These are phyloP conservation scores for Torymus aiolomorphi DNA, from an alignment of 2,888 invertebrate species.

Conservation along the genomic window DNA sequence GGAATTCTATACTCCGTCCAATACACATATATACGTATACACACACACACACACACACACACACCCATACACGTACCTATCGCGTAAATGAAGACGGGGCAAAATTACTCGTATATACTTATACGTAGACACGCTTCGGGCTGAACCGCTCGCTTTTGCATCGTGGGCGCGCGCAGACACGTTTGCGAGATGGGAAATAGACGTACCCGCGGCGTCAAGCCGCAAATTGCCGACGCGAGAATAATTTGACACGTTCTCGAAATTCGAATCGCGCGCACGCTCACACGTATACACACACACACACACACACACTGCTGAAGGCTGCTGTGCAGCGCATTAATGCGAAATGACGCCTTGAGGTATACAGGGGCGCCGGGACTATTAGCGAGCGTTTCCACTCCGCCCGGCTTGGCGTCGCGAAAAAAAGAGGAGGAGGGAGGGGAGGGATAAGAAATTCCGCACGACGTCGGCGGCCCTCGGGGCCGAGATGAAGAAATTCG, in stretches of 20 bases:
- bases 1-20: background rate
- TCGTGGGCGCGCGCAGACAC: no score
- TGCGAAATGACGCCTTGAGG: slow-evolving; percentile 42
- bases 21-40: no score
- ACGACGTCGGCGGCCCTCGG: background rate
- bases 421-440: background rate
- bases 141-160: no score
- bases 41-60: no score
- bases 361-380: slow-evolving; percentile 30
- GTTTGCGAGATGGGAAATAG: slow-evolving; percentile 12
- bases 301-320: background rate
- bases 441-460: no score
- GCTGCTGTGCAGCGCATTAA: slow-evolving; percentile 26
- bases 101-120: slow-evolving; percentile 21
- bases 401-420: background rate
- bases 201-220: slow-evolving; percentile 7
- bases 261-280: slow-evolving; percentile 32
- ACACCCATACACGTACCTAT: background rate
- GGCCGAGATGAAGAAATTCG: slow-evolving; percentile 26
- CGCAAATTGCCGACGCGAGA: slow-evolving; percentile 38
- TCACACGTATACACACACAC: background rate
- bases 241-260: slow-evolving; percentile 51
- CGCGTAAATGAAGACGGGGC: slow-evolving; percentile 32
- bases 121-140: background rate
- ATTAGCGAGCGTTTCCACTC: slow-evolving; percentile 10